Conservation (phyloP, 2,797 vertebrate genomes). For the Pangasius krempfi region DNA sequence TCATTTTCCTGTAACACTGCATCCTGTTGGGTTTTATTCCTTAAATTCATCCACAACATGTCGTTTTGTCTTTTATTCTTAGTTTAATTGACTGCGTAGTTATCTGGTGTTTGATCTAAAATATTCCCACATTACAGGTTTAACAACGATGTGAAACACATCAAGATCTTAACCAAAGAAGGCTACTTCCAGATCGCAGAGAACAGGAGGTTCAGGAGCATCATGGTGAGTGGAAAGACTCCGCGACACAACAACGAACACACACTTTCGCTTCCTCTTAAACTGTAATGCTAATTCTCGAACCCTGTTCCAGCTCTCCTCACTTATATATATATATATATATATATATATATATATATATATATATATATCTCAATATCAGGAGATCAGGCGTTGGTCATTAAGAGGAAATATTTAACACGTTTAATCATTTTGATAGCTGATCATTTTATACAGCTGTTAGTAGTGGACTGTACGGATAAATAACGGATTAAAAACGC, state of each 20-base stretch:
- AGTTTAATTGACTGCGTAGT: not conserved
- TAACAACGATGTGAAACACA: conserved; percentile 99
- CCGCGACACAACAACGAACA: not conserved
- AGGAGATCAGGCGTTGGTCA: too few species aligned
- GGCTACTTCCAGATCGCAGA: conserved; percentile 95
- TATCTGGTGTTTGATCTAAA: conserved; percentile 72
- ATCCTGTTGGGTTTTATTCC: not conserved
- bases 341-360: too few species aligned
- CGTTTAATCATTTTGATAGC: too few species aligned
- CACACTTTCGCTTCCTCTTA: not conserved
- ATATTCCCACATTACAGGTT: conserved; percentile 94
- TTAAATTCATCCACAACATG: not conserved
- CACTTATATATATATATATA: not conserved
- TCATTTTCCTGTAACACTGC: not conserved
- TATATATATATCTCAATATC: too few species aligned
- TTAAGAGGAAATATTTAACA: too few species aligned
- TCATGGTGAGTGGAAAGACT: conserved; percentile 84
- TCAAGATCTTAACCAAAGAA: conserved; percentile 97
- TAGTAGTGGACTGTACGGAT: too few species aligned
- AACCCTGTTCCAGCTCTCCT: not conserved
- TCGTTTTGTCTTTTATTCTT: not conserved
- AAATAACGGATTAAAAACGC: too few species aligned
- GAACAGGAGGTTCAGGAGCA: conserved; percentile 97
- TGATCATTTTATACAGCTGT: too few species aligned
- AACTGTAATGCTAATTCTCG: too few species aligned